Evolutionary conservation across 1,140 invertebrate species (phyloP).

Genomic region (Musca vetustissima): DNA sequence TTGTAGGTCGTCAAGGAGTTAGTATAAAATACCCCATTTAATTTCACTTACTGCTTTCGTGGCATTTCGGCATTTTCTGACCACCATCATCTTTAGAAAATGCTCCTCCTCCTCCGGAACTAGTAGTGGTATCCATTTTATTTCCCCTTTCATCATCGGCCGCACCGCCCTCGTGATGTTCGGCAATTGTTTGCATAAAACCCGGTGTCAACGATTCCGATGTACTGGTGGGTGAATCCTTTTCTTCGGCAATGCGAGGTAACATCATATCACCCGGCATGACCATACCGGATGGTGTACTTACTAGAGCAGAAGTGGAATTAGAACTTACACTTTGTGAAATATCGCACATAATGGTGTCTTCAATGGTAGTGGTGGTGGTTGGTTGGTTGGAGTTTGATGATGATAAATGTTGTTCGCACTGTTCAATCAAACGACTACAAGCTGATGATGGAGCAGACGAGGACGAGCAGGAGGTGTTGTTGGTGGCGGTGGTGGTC

Average conservation of each 20-base stretch:
- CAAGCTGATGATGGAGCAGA: background rate
- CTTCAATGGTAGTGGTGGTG: conserved; percentile 5
- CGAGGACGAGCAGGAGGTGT: background rate
- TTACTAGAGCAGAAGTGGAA: conserved; percentile 41
- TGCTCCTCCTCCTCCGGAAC: too few species aligned
- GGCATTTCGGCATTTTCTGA: background rate
- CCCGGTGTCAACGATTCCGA: conserved; percentile 37
- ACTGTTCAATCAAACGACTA: too few species aligned
- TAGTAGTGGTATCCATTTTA: conserved; percentile 1
- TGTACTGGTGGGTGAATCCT: conserved; percentile 75
- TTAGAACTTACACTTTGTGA: conserved; percentile 28
- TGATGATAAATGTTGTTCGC: background rate
- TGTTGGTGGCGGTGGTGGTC: conserved; percentile 4
- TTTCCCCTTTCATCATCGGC: conserved; percentile 29
- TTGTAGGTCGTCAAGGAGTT: too few species aligned
- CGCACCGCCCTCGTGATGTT: conserved; percentile 39
- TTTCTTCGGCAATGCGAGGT: conserved; percentile 78
- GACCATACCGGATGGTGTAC: conserved; percentile 54
- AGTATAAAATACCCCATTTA: too few species aligned
- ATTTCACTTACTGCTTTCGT: conserved; percentile 15
- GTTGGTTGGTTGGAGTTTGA: background rate
- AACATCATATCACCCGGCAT: conserved; percentile 60
- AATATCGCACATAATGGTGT: conserved; percentile 1
- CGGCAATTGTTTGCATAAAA: conserved; percentile 52
- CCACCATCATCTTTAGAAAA: background rate